A percentile compares a stretch with the other conserved stretches of the same genome.
These are phyloP conservation scores for Saccostrea echinata DNA, from an alignment of 1,140 invertebrate genomes.

Conservation along the genomic window DNA sequence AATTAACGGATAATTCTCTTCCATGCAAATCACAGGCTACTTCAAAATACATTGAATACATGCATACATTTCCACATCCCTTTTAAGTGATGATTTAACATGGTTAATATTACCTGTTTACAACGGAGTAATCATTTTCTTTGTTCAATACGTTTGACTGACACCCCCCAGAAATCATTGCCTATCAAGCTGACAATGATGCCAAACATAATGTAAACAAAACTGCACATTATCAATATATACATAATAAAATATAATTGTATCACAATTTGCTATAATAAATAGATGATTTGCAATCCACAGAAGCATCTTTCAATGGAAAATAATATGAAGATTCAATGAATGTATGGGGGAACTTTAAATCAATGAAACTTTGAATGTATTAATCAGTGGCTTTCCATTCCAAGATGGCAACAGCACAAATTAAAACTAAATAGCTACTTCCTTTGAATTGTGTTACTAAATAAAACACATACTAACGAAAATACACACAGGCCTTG, in stretches of 20 bases:
- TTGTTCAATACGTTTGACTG: background rate
- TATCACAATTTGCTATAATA: constrained; percentile 31
- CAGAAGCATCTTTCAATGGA: background rate
- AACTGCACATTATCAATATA: background rate
- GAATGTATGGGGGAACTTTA: background rate
- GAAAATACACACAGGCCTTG: background rate
- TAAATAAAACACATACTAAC: background rate
- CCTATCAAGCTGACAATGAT: background rate
- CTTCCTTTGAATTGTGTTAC: background rate
- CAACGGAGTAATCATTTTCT: background rate
- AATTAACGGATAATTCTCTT: background rate
- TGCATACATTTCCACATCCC: constrained; percentile 13
- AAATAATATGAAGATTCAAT: background rate
- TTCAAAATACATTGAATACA: constrained; percentile 20
- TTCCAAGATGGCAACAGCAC: background rate
- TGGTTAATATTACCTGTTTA: background rate
- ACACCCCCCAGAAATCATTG: background rate
- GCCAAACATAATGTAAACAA: background rate
- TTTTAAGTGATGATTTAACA: background rate
- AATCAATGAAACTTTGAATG: background rate
- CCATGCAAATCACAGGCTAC: constrained; percentile 16
- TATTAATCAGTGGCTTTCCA: background rate
- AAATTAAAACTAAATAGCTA: constrained; percentile 6
- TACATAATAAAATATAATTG: constrained; percentile 20
- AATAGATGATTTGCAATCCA: constrained; percentile 24